Base-by-base conservation (phyloP, 2,797 vertebrate species). In the Macropus fuliginosus region DNA sequence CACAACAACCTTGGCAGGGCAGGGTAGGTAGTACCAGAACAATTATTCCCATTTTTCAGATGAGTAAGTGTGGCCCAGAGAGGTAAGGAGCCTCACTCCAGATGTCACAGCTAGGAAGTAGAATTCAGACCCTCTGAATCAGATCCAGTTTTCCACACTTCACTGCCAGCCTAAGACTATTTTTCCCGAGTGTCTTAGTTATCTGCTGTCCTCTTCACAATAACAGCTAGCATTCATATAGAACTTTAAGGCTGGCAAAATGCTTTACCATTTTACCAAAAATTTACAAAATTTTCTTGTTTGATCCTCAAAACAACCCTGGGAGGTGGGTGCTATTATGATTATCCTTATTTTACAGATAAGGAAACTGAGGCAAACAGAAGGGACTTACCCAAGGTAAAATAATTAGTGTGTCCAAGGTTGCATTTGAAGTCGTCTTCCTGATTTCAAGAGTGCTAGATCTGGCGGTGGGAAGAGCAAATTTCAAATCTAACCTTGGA, bases 401-500 rank as follows among this genome's bases (percentile, higher is more conserved):
- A 2, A 9, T 27, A 46, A 46, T 40, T 24, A 40, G 66, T 10
- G 40, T 81, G 40, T 46, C 21, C 74, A 81, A 46, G 21, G n/a
- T 40, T 46, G 40, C 21, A 81, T 81, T 81, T 46, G 74, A 81
- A 81, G 21, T 46, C 9, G 0, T 81, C 9, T 81, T 10, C 40
- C 74, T 46, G 74, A 46, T 46, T 81, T 46, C 21, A 46, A 81
- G 62, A 10, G 55, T 9, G 28, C 34, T 34, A 2, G 0, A 0
- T 16, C 18, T 27, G 74, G 24, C 54, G 92, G 11, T 12, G 11
- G 55, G 21, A 31, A 40, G 28, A 4, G n/a, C 59, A 54, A 5
- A 3, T 18, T 87, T 24, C 40, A 81, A 81, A 0, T 0, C 0
- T 0, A 55, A 16, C 0, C 12, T 0, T 1, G 28, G 0, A 56